A percentile compares a stretch with the other conserved stretches of the same genome.
Conservation (phyloP, 2,113 vertebrate genomes). For the Triplophysa siluroides region DNA sequence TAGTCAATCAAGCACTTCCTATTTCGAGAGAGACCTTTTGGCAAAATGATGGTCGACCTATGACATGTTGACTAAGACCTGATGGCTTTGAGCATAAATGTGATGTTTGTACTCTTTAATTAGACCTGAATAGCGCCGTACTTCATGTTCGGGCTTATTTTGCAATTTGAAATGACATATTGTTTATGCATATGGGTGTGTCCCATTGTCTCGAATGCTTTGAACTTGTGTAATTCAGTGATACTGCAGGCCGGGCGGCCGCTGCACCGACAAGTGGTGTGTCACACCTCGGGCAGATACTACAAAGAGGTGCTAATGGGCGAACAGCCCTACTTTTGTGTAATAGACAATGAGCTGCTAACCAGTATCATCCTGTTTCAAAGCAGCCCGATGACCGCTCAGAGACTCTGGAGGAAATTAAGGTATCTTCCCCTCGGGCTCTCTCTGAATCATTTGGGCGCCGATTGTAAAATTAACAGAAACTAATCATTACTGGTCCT, state of each 20-base stretch:
- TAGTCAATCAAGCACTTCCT: conserved; percentile 61
- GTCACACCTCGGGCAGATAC: conserved; percentile 65
- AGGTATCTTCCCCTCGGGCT: conserved; percentile 33
- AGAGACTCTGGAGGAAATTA: conserved; percentile 28
- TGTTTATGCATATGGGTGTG: conserved; percentile 14
- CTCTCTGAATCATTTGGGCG: conserved; percentile 8
- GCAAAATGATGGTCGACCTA: neutral
- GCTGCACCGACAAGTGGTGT: conserved; percentile 44
- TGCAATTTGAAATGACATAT: conserved; percentile 7
- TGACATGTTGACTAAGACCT: too few relatives aligned
- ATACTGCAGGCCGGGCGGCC: conserved; percentile 3
- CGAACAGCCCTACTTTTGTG: conserved; percentile 64
- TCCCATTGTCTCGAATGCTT: conserved; percentile 10
- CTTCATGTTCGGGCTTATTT: neutral
- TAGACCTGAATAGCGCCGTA: neutral
- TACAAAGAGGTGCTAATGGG: conserved; percentile 68
- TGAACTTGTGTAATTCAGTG: conserved; percentile 23
- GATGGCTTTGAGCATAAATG: too few relatives aligned
- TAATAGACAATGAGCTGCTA: conserved; percentile 65
- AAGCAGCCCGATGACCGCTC: conserved; percentile 47
- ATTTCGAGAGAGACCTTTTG: conserved; percentile 33
- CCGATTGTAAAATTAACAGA: conserved; percentile 27
- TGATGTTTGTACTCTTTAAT: neutral
- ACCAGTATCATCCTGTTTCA: conserved; percentile 61
- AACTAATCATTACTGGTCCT: conserved; percentile 30